A percentile compares a stretch with the other conserved stretches of the same genome.
Conservation (phyloP, 2,888 invertebrate genomes). For the Schizotus pectinicornis region DNA sequence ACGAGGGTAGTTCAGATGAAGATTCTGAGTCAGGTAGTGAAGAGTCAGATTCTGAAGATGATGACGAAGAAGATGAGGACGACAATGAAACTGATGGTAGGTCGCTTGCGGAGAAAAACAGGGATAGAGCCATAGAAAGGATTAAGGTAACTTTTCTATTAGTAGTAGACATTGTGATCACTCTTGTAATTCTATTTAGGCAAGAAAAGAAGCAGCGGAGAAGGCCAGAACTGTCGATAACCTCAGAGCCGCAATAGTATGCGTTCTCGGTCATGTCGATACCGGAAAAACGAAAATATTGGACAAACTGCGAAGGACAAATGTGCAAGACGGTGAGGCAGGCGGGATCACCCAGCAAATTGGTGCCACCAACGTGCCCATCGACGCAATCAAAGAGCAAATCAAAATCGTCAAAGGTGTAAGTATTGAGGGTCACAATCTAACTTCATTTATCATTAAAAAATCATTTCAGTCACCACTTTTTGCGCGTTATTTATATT, state of each 20-base stretch:
- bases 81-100: constrained; percentile 71
- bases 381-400: constrained; percentile 93
- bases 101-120: constrained; percentile 77
- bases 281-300: constrained; percentile 99
- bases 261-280: constrained; percentile 98
- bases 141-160: constrained; percentile 64
- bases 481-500: too few relatives aligned
- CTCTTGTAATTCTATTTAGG: constrained; percentile 53
- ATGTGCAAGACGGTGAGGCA: constrained; percentile 95
- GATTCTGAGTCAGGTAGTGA: constrained; percentile 49
- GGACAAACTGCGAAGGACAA: constrained; percentile 89
- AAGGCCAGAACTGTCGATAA: constrained; percentile 70
- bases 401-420: constrained; percentile 92
- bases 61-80: constrained; percentile 66
- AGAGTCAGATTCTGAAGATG: constrained; percentile 56
- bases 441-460: constrained; percentile 22
- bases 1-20: constrained; percentile 45
- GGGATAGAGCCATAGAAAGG: constrained; percentile 74
- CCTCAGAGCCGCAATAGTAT: constrained; percentile 95
- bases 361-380: constrained; percentile 98
- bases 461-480: not conserved
- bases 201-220: constrained; percentile 73
- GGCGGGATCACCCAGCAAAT: constrained; percentile 99
- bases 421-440: constrained; percentile 50
- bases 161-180: too few relatives aligned